Conservation (phyloP, 2,888 invertebrate species). For the Lasius platythorax region DNA sequence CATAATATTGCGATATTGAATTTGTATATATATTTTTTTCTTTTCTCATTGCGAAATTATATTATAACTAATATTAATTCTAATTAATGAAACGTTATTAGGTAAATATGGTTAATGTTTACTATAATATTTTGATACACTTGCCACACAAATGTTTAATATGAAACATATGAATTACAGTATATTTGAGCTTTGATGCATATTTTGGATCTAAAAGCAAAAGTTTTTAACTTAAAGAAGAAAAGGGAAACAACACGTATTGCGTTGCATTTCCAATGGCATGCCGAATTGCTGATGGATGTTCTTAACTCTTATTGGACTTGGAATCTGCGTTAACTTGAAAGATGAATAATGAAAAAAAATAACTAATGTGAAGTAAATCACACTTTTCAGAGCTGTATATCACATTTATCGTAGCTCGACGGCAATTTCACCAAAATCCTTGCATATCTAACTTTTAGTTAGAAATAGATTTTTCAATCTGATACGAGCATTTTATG, state of each 20-base stretch:
- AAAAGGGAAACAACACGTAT: constrained; percentile 34
- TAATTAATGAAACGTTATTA: constrained; percentile 7
- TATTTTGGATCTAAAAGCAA: constrained; percentile 23
- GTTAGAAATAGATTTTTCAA: constrained; percentile 64
- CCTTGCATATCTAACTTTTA: constrained; percentile 63
- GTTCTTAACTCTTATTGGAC: constrained; percentile 78
- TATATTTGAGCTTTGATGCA: constrained; percentile 18
- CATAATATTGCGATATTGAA: constrained; percentile 1
- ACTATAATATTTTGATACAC: constrained; percentile 50
- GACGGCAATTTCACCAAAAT: constrained; percentile 80
- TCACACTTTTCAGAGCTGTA: constrained; percentile 81
- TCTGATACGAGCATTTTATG: constrained; percentile 61
- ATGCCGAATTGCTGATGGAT: constrained; percentile 75
- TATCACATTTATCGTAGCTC: constrained; percentile 82
- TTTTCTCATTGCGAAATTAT: not conserved
- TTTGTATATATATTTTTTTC: not conserved
- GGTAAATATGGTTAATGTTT: not conserved
- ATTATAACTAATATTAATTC: constrained; percentile 24
- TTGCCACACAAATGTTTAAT: constrained; percentile 42
- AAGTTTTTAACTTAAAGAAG: constrained; percentile 13
- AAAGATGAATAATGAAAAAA: constrained; percentile 75
- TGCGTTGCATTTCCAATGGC: constrained; percentile 85
- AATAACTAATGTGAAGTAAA: constrained; percentile 75
- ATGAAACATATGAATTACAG: constrained; percentile 37
- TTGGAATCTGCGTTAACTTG: constrained; percentile 78